A percentile compares a stretch with the other conserved stretches of the same genome.
Conservation (phyloP, 1,140 invertebrate genomes). For the Bombus confusus region DNA sequence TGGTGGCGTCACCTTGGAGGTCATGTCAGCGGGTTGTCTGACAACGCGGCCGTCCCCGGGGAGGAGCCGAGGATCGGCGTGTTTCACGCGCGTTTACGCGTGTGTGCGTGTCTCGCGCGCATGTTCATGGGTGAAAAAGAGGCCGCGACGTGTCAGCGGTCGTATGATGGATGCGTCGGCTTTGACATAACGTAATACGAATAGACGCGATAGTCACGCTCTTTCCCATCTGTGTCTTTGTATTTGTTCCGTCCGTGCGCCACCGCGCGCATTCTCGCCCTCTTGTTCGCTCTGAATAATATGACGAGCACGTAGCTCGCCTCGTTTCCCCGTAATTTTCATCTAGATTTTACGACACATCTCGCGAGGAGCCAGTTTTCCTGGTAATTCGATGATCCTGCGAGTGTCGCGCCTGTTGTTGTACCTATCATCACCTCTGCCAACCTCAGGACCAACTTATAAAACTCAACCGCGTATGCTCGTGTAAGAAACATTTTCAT, state of each 20-base stretch:
- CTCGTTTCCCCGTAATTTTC: conserved; percentile 48
- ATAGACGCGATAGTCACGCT: conserved; percentile 61
- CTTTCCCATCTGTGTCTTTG: background rate
- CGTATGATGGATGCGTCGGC: conserved; percentile 74
- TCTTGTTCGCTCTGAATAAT: conserved; percentile 10
- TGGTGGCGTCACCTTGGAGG: conserved; percentile 57
- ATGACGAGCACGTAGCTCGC: conserved; percentile 42
- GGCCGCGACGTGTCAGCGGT: conserved; percentile 53
- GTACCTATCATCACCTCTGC: background rate
- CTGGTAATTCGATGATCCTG: conserved; percentile 30
- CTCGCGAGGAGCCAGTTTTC: conserved; percentile 21
- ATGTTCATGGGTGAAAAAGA: conserved; percentile 22
- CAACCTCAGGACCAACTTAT: background rate
- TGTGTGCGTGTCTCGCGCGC: conserved; percentile 1
- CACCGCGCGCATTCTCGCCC: background rate
- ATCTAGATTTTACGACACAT: conserved; percentile 44
- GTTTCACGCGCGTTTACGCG: conserved; percentile 8
- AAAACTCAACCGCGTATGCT: no score
- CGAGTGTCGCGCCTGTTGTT: background rate
- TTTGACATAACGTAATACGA: conserved; percentile 74
- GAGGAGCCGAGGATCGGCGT: conserved; percentile 35
- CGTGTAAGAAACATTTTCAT: background rate
- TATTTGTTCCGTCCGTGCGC: background rate
- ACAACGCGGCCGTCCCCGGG: conserved; percentile 49
- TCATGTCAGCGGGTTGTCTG: conserved; percentile 61